These are phyloP conservation scores for Drosophila takahashii DNA, from an alignment of 1,140 invertebrate genomes.

Conservation along the genomic window DNA sequence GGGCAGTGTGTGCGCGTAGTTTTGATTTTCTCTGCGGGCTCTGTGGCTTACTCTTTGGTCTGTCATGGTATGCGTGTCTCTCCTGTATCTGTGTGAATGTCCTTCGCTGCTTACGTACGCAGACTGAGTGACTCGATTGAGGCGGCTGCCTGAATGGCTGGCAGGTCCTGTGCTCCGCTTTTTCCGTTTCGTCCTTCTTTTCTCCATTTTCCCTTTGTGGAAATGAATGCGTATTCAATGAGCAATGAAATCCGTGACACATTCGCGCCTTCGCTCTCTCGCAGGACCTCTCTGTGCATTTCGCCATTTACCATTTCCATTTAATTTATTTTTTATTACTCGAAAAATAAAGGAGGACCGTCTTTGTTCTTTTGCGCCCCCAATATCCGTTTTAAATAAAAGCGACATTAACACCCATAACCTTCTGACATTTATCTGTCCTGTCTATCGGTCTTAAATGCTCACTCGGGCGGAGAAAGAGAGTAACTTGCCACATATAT, in stretches of 20 bases:
- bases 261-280: slow-evolving; percentile 63
- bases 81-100: slow-evolving; percentile 46
- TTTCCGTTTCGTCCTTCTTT: slow-evolving; percentile 1
- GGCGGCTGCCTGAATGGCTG: slow-evolving; percentile 75
- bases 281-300: slow-evolving; percentile 53
- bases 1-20: slow-evolving; percentile 71
- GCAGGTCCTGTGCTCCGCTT: slow-evolving; percentile 52
- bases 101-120: slow-evolving; percentile 79
- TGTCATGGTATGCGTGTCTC: slow-evolving; percentile 31
- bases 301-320: slow-evolving; percentile 32
- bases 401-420: slow-evolving; percentile 81
- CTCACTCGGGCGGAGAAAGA: background rate
- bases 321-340: slow-evolving; percentile 83
- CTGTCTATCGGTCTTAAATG: slow-evolving; percentile 52
- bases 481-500: slow-evolving; percentile 35
- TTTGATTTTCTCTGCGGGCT: slow-evolving; percentile 76
- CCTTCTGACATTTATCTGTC: slow-evolving; percentile 75
- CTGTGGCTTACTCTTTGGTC: slow-evolving; percentile 71
- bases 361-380: slow-evolving; percentile 60
- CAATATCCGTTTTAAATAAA: slow-evolving; percentile 82
- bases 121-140: slow-evolving; percentile 80
- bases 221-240: slow-evolving; percentile 83
- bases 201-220: slow-evolving; percentile 39
- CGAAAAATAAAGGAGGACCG: slow-evolving; percentile 3
- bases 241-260: slow-evolving; percentile 83